Conservation (phyloP, 2,797 vertebrate genomes). For the Apogon hyalosoma region DNA sequence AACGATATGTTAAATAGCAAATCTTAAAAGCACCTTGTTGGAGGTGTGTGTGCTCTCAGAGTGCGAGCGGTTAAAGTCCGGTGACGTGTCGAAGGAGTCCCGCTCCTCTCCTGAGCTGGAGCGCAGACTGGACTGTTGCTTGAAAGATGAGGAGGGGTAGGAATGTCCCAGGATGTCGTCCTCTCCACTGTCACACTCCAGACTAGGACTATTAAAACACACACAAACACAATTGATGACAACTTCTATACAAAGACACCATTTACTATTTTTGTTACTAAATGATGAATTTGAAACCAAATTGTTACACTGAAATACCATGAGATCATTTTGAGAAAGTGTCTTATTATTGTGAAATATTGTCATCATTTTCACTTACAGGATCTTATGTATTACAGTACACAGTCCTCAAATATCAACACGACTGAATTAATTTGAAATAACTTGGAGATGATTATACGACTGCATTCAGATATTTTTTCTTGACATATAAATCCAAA, state of each 20-base stretch:
- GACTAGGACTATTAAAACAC: conserved; percentile 85
- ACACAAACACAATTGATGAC: conserved; percentile 32
- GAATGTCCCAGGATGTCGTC: conserved; percentile 79
- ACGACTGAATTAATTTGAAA: too few relatives aligned
- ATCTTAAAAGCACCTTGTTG: conserved; percentile 81
- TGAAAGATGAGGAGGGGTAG: conserved; percentile 58
- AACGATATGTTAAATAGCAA: background rate
- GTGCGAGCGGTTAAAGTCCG: conserved; percentile 77
- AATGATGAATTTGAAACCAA: too few relatives aligned
- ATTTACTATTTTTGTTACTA: too few relatives aligned
- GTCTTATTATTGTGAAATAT: too few relatives aligned
- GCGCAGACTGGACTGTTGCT: conserved; percentile 48
- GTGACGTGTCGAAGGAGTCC: conserved; percentile 81
- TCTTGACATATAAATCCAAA: background rate
- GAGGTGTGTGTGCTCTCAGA: conserved; percentile 73
- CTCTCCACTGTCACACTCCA: conserved; percentile 87
- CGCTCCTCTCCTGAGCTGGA: conserved; percentile 81
- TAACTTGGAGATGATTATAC: too few relatives aligned
- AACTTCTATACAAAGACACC: background rate
- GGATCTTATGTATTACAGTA: too few relatives aligned
- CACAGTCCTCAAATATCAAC: background rate
- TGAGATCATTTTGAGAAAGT: too few relatives aligned
- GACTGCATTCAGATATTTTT: background rate
- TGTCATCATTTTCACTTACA: too few relatives aligned
- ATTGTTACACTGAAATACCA: too few relatives aligned